phyloP scores from a whole-genome alignment of 2,797 vertebrate species.

The Cynodonichthys magdalenae region DNA sequence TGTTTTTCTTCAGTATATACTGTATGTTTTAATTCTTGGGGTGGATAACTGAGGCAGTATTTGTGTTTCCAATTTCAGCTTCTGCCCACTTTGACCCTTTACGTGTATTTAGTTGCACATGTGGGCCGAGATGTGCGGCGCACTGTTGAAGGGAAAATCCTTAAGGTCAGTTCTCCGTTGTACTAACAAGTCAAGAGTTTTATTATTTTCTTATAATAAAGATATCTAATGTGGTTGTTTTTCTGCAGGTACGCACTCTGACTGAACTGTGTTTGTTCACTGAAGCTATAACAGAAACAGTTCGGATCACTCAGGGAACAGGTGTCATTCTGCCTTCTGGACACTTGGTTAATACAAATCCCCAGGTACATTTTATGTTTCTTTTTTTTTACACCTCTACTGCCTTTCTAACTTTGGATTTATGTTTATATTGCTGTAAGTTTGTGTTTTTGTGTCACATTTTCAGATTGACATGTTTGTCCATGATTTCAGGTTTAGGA shows the following conservation, averaged over 20 bases:
- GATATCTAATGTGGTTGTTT: constrained; percentile 35
- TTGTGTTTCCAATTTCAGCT: constrained; percentile 76
- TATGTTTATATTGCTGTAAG: neutral
- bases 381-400: neutral
- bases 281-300: constrained; percentile 86
- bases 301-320: constrained; percentile 79
- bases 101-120: constrained; percentile 86
- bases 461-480: neutral
- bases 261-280: constrained; percentile 86
- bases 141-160: constrained; percentile 85
- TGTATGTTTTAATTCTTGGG: neutral
- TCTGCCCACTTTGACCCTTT: constrained; percentile 88
- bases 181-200: neutral
- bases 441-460: neutral
- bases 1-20: neutral
- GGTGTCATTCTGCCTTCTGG: constrained; percentile 76
- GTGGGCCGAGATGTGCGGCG: constrained; percentile 86
- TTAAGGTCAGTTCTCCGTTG: constrained; percentile 85
- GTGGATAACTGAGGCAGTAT: neutral
- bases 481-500: too few relatives aligned
- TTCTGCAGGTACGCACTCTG: constrained; percentile 85
- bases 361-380: constrained; percentile 53
- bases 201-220: constrained; percentile 22
- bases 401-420: neutral
- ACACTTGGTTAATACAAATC: constrained; percentile 50